Base-by-base conservation (phyloP, 2,113 vertebrate species). In the Silurus asotus region DNA sequence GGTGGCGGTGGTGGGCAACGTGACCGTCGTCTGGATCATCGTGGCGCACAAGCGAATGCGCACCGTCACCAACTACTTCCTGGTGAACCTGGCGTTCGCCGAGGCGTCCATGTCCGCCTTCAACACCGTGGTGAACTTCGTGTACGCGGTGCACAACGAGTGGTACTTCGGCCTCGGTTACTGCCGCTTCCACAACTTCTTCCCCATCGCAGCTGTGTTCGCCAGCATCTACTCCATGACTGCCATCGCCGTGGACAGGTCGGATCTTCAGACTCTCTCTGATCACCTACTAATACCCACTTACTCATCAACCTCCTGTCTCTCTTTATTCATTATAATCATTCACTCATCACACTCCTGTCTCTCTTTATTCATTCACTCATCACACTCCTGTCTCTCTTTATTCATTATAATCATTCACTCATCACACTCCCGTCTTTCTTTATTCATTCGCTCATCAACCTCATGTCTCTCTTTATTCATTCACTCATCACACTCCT, bases 171-270 rank as follows among this genome's bases (percentile, higher is more conserved):
- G 98, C 49, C 87, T 92, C 13, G 91, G 94, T 87, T 99, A 99
- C 94, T 99, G 98, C 93, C 96, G 96, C 90, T 99, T 99, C 91
- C 98, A 99, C 93, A 99, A 99, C 96, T 98, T 99, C 95, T 99
- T 99, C 88, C 98, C 98, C 28, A 96, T 98, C 48, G 97, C 98
- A 0, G 96, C 98, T 0, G 96, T 99, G 65, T 99, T 99, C 6
- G 96, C 98, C 93, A 98, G 97, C 92, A 99, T 99, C 95, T 99
- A 97, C 94, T 99, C 98, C 67, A 99, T 99, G 98, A 97, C 96
- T 0, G 98, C 98, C 23, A 97, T 99, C 62, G 97, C 98, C 13
- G 90, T 98, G 88, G 98, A 99, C 93, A 97, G 98, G 98, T 99
- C 91, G 94, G 95, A 70, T 28, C 23, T 3, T 45, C n/a, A 7